phyloP scores from a whole-genome alignment of 2,113 vertebrate genomes.

The Balaeniceps rex region DNA sequence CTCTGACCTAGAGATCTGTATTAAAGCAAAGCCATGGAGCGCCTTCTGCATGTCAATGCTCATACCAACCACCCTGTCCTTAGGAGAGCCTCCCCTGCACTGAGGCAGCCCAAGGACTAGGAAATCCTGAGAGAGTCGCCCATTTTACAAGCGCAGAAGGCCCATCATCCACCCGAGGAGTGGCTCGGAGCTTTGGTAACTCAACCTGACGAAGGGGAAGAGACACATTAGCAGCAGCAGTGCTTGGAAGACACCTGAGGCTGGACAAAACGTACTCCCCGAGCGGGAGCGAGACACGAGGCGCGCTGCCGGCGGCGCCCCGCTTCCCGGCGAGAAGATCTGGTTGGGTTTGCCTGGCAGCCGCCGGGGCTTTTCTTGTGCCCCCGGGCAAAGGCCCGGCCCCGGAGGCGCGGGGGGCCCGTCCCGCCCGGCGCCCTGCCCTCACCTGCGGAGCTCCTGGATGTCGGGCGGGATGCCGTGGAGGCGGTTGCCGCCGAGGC shows the following conservation, averaged over 20 bases:
- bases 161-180: rapidly evolving
- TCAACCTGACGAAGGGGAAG: not conserved
- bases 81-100: not conserved
- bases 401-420: not conserved
- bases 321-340: not conserved
- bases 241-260: not conserved
- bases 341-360: not conserved
- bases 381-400: not conserved
- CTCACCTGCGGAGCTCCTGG: slow-evolving; percentile 87
- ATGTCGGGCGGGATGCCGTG: slow-evolving; percentile 90
- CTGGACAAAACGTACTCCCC: not conserved
- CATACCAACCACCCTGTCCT: not conserved
- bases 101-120: not conserved
- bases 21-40: rapidly evolving
- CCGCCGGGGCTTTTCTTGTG: not conserved
- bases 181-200: rapidly evolving
- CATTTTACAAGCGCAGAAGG: rapidly evolving
- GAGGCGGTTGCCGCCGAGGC: slow-evolving; percentile 93
- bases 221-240: not conserved
- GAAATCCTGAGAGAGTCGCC: not conserved
- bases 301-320: no score
- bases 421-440: not conserved
- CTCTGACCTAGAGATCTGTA: not conserved
- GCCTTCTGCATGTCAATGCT: not conserved
- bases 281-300: not conserved